phyloP scores from a whole-genome alignment of 2,888 invertebrate genomes.

The Noctua janthe region DNA sequence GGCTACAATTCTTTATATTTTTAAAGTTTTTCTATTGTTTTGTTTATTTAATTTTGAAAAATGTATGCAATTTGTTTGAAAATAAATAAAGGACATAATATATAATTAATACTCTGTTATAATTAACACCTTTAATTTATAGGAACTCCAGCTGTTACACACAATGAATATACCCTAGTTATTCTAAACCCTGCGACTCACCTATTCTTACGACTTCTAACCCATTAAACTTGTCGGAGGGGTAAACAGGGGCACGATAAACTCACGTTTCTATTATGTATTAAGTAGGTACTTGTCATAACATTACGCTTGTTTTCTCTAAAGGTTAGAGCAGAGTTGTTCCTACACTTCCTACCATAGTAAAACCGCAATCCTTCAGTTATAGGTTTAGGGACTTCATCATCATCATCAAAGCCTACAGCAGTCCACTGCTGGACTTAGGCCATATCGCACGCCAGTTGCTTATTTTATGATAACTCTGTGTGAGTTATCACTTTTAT shows the following conservation, averaged over 20 bases:
- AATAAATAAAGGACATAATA: no score
- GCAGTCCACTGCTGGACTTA: no score
- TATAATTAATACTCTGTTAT: background rate
- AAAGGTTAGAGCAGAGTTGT: background rate
- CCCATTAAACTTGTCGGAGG: constrained; percentile 34
- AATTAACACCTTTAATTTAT: background rate
- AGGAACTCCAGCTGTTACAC: constrained; percentile 26
- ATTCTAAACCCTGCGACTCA: constrained; percentile 12
- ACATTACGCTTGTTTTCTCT: background rate
- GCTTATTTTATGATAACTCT: background rate
- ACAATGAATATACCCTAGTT: constrained; percentile 3
- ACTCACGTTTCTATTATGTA: constrained; percentile 32
- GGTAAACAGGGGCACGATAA: constrained; percentile 25
- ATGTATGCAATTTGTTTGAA: no score
- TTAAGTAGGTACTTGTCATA: background rate
- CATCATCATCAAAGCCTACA: no score
- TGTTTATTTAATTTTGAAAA: no score
- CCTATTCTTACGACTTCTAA: constrained; percentile 34
- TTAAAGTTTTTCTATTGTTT: no score
- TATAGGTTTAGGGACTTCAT: background rate
- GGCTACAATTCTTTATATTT: no score
- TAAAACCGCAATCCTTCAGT: background rate
- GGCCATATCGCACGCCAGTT: no score
- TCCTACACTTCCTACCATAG: background rate
- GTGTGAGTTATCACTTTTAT: background rate